Conservation (phyloP, 2,797 vertebrate species). For the Typhlichthys eigenmanni region DNA sequence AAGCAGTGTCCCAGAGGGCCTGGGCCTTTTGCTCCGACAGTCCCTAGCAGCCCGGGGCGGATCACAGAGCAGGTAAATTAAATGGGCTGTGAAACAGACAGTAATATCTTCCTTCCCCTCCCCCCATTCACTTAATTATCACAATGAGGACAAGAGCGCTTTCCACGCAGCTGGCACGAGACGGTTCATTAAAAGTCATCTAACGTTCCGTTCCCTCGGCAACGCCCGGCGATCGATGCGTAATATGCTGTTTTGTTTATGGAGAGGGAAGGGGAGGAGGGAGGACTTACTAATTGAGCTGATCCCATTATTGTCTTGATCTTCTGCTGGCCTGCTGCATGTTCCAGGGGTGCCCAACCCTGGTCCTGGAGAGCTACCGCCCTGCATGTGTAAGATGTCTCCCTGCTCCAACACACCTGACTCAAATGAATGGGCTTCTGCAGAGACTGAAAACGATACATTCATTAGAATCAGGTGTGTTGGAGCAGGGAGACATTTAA, state of each 20-base stretch:
- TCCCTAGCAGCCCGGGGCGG: conserved; percentile 3
- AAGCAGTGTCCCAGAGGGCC: not conserved
- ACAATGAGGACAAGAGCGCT: conserved; percentile 43
- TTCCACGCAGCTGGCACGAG: conserved; percentile 48
- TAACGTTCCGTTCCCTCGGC: conserved; percentile 48
- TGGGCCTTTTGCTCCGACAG: not conserved
- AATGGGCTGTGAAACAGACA: conserved; percentile 33
- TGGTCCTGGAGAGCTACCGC: too few species aligned
- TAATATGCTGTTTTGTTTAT: conserved; percentile 64
- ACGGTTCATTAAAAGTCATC: conserved; percentile 62
- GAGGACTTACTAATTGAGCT: conserved; percentile 62
- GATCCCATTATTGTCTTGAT: conserved; percentile 49
- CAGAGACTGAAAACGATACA: too few species aligned
- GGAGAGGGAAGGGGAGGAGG: conserved; percentile 31
- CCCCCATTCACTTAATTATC: conserved; percentile 61
- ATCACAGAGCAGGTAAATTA: conserved; percentile 29
- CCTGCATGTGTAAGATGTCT: too few species aligned
- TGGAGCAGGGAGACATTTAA: too few species aligned
- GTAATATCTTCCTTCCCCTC: conserved; percentile 23
- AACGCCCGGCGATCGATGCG: conserved; percentile 52
- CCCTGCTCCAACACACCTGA: too few species aligned
- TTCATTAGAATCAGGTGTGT: too few species aligned
- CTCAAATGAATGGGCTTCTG: too few species aligned
- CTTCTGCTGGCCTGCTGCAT: conserved; percentile 29
- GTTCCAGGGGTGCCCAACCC: not conserved